Conservation (phyloP, 2,797 vertebrate species). For the Platyrinchus mystaceus region DNA sequence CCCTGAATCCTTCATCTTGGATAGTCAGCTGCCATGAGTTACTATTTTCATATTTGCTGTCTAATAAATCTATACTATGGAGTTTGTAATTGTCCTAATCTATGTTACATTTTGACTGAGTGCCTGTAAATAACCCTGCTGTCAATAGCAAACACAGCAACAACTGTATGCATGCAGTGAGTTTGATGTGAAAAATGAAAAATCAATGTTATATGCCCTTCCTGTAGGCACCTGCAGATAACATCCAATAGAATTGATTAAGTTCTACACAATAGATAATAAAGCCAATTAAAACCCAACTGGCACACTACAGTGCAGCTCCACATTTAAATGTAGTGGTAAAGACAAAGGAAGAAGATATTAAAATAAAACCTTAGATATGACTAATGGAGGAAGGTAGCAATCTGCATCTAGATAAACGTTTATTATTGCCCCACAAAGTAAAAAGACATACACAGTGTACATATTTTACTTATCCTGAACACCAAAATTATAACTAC, state of each 20-base stretch:
- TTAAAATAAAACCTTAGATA: not conserved
- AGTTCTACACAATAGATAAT: slow-evolving; percentile 24
- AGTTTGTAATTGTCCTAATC: not conserved
- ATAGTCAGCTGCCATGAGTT: not conserved
- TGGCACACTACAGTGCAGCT: not conserved
- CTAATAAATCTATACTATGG: not conserved
- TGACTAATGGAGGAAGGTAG: not conserved
- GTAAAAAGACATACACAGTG: not conserved
- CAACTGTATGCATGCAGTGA: not conserved
- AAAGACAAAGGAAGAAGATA: not conserved
- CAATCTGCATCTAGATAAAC: not conserved
- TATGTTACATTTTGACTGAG: not conserved
- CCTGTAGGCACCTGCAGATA: slow-evolving; percentile 19
- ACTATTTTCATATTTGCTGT: not conserved
- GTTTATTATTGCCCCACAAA: not conserved
- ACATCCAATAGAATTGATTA: slow-evolving; percentile 27
- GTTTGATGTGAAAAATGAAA: slow-evolving; percentile 46
- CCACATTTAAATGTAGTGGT: not conserved
- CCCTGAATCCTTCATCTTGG: not conserved
- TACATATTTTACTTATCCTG: not conserved
- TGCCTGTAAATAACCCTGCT: not conserved
- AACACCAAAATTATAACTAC: not conserved
- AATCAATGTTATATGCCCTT: slow-evolving; percentile 47
- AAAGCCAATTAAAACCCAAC: slow-evolving; percentile 46
- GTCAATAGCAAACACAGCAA: not conserved